A percentile compares a stretch with the other conserved stretches of the same genome.
Evolutionary conservation across 2,888 invertebrate species (phyloP).

Genomic region (Papilio elwesi): DNA sequence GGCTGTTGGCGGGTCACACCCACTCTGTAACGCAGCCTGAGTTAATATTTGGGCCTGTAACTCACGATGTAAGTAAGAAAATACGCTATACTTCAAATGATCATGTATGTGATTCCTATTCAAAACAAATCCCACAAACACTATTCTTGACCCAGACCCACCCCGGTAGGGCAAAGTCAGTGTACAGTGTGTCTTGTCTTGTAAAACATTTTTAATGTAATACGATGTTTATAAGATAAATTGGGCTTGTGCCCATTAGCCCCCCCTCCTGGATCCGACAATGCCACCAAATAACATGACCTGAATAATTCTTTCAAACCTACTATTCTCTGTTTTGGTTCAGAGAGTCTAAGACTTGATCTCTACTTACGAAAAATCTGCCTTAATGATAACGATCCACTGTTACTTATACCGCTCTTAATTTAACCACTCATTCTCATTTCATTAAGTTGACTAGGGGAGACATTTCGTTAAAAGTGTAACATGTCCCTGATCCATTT

Average conservation of each 20-base stretch:
- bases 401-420: constrained; percentile 22
- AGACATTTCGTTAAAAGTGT: constrained; percentile 58
- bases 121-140: neutral
- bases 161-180: neutral
- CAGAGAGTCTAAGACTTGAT: no score
- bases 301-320: no score
- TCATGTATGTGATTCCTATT: neutral
- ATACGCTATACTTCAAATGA: neutral
- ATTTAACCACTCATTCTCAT: constrained; percentile 33
- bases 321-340: no score
- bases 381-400: neutral
- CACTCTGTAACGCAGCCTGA: constrained; percentile 44
- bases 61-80: constrained; percentile 7
- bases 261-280: no score
- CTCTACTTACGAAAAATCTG: neutral
- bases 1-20: constrained; percentile 52
- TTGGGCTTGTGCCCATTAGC: no score
- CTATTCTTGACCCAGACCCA: constrained; percentile 4
- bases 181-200: neutral
- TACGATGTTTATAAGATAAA: neutral
- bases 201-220: neutral
- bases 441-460: constrained; percentile 42
- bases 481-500: constrained; percentile 53
- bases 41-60: constrained; percentile 30
- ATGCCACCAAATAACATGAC: no score